Conservation (phyloP, 2,113 vertebrate species). For the Nothocercus julius region DNA sequence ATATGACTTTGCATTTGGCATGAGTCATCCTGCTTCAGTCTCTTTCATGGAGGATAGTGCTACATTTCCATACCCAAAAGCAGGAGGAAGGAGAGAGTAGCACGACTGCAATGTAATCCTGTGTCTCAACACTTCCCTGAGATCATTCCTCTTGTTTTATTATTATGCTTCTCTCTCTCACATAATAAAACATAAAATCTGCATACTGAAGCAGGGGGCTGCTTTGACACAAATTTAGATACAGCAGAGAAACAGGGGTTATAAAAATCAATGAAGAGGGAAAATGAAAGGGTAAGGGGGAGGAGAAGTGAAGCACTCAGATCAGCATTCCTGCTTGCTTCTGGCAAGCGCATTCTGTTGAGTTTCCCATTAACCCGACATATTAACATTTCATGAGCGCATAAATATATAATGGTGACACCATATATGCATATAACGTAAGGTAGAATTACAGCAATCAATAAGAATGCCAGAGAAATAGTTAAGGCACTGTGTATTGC, state of each 20-base stretch:
- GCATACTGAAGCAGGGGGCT: conserved; percentile 2
- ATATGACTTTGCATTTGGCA: conserved; percentile 3
- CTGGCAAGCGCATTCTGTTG: conserved; percentile 34
- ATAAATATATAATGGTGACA: conserved; percentile 76
- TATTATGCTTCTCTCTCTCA: not conserved
- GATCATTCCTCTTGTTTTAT: not conserved
- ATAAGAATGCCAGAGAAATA: conserved; percentile 71
- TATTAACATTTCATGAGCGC: conserved; percentile 77
- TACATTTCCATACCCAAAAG: not conserved
- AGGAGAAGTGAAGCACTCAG: not conserved
- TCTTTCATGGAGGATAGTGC: not conserved
- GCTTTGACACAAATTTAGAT: conserved; percentile 35
- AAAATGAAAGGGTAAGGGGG: conserved; percentile 47
- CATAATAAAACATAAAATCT: conserved; percentile 45
- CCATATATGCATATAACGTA: conserved; percentile 61
- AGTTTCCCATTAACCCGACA: conserved; percentile 57
- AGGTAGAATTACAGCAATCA: conserved; percentile 73
- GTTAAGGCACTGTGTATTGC: conserved; percentile 66
- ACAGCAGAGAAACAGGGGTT: conserved; percentile 23
- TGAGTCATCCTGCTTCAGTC: conserved; percentile 35
- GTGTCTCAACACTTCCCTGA: not conserved
- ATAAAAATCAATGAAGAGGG: conserved; percentile 59
- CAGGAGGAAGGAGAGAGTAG: not conserved
- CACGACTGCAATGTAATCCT: not conserved
- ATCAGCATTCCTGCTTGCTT: not conserved